Evolutionary conservation across 1,140 invertebrate species (phyloP), one percentile per base, ranked within the genome.

Genomic region (Thalassaphorura encarpata): DNA sequence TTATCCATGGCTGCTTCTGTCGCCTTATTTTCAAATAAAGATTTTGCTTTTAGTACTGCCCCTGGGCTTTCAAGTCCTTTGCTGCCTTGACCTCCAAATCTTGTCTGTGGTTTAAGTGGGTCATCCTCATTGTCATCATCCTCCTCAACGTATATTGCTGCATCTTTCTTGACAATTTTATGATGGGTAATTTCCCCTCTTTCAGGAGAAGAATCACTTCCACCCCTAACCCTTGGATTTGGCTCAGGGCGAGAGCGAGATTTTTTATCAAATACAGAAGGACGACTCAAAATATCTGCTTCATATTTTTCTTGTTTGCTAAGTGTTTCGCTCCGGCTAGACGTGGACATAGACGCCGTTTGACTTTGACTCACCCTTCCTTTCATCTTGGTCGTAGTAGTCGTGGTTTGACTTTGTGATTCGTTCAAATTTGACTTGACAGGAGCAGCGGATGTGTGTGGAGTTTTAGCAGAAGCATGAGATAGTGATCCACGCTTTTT

Each of bases 1-100:
- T 52, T 19, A n/a, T 55, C 54, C 19, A 33, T 28, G 0, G 52
- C 54, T 3, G 56, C 48, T 33, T 64, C 59, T 16, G 49, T 31
- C n/a, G 63, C 60, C 45, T 61, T 78, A 41, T 75, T 78, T 71
- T 83, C 81, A 71, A 83, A 83, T 16, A 83, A 66, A 29, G 74
- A 76, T 69, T 80, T 81, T 0, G 80, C 79, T 68, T 79, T 80
- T 52, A 76, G 75, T 0, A 83, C 79, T 36, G 76, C 76, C 60
- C 80, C 78, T 27, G 73, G 78, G 59, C 76, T 79, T 31, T 73
- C 52, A 62, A 1, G 70, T 69, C 3, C 71, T 70, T 50, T 70
- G n/a, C n/a, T n/a, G 67, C 50, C 71, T 69, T 6, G 57, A 58
- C 62, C 56, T 23, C 64, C 66, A 36, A 66, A 63, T 18, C 58